Evolutionary conservation across 53 echinoderm and acorn worm species (phyloP).

Genomic region (Mesocentrotus franciscanus): DNA sequence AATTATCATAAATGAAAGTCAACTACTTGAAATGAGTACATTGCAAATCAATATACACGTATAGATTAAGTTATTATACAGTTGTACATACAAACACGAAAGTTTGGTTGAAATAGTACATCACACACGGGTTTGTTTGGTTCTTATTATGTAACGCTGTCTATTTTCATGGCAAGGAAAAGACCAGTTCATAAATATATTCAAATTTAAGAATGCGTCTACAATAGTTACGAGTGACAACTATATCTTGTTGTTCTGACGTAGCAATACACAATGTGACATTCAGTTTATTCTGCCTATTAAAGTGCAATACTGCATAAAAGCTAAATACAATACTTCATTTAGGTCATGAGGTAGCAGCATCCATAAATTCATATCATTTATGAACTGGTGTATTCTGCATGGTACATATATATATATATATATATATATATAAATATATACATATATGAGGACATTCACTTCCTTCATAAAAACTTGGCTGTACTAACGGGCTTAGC

Average conservation of each 20-base stretch:
- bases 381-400: no score
- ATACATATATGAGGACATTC: no score
- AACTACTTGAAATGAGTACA: not conserved
- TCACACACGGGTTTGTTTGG: conserved; percentile 37
- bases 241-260: not conserved
- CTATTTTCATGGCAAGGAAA: not conserved
- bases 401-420: no score
- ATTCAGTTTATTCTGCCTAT: not conserved
- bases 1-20: not conserved
- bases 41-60: not conserved
- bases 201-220: not conserved
- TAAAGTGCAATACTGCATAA: no score
- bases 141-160: not conserved
- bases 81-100: conserved; percentile 23
- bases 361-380: no score
- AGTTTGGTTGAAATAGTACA: conserved; percentile 1
- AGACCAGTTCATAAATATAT: not conserved
- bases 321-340: no score
- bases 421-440: no score
- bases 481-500: no score
- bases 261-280: not conserved
- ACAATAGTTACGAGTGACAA: not conserved
- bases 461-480: no score
- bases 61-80: not conserved
- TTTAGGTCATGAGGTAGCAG: no score